Evolutionary conservation across 2,113 vertebrate genomes (phyloP).

Genomic region (Scomber colias): DNA sequence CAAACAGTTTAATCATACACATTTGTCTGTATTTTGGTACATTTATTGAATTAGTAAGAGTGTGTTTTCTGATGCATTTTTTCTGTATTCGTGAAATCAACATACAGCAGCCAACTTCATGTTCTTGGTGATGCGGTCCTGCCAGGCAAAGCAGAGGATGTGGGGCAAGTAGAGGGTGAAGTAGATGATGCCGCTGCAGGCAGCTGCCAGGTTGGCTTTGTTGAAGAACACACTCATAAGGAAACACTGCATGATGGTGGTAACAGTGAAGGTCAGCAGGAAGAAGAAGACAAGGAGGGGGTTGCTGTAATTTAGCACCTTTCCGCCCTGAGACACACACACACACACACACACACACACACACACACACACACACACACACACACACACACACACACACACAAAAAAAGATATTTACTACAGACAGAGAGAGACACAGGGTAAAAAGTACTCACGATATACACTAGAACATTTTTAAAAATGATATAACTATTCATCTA

Average conservation of each 20-base stretch:
- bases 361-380: too few relatives aligned
- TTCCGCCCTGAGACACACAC: slow-evolving; percentile 85
- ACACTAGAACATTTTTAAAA: too few relatives aligned
- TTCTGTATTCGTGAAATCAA: neutral
- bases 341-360: too few relatives aligned
- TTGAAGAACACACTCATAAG: slow-evolving; percentile 97
- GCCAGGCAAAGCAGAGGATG: slow-evolving; percentile 94
- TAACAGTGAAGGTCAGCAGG: slow-evolving; percentile 89
- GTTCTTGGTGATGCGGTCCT: slow-evolving; percentile 89
- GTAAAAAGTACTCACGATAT: too few relatives aligned
- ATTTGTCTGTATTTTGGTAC: too few relatives aligned
- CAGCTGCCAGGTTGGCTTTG: slow-evolving; percentile 95
- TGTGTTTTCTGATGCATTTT: neutral
- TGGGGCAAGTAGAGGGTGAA: slow-evolving; percentile 97
- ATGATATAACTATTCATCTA: too few relatives aligned
- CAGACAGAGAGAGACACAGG: too few relatives aligned
- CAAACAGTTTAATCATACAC: too few relatives aligned
- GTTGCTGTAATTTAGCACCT: slow-evolving; percentile 93
- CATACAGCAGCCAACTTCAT: slow-evolving; percentile 89
- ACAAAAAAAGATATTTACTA: too few relatives aligned
- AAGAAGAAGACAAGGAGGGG: slow-evolving; percentile 93
- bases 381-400: too few relatives aligned
- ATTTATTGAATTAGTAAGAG: neutral
- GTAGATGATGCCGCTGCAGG: slow-evolving; percentile 96
- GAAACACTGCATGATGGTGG: slow-evolving; percentile 96